Base-by-base conservation (phyloP, 2,113 vertebrate genomes). In the Microcebus tavaratra region DNA sequence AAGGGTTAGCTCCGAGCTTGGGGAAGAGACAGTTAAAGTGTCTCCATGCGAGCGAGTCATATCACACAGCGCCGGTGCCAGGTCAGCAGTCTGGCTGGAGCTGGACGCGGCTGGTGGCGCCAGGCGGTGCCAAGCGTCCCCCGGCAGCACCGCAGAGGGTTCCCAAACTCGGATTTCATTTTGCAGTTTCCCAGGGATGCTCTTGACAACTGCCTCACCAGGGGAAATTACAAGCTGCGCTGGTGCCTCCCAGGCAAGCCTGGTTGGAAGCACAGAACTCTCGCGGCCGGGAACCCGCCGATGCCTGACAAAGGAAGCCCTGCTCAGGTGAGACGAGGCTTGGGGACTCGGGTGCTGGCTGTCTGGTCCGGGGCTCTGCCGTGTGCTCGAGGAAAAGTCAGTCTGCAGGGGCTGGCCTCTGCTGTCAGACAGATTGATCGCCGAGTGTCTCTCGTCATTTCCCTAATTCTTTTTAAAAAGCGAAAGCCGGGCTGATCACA, bases 41-140 rank as follows among this genome's bases (percentile, higher is more conserved):
- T 96, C 92, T 76, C 57, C 34, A 76, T 82, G 93, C n/a, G n/a
- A 97, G 79, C 15, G 72, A 75, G 88, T 78, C 94, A 80, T 34
- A 67, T 82, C 90, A 67, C 59, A 34, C 80, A 67, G 94, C 76
- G 39, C 70, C 42, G 5, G 94, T 96, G 97, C 98, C 97, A 97
- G 98, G 97, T 98, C 98, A 98, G 97, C 97, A 97, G 97, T 98
- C 98, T 98, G 98, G 70, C 88, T 97, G 15, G 20, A 97, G 94
- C 90, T 95, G 83, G 97, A 96, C 75, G 94, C 76, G 93, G 95
- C 97, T 95, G 98, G 90, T 89, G 36, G 91, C 80, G 96, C 93
- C 97, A 95, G 85, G 90, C 61, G 21, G 93, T 97, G 97, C 97
- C 97, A 98, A 88, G 48, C 48, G 88, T 42, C 81, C 90, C 84